A percentile compares a stretch with the other conserved stretches of the same genome.
Conservation (phyloP, 2,113 vertebrate genomes). For the Excalfactoria chinensis region DNA sequence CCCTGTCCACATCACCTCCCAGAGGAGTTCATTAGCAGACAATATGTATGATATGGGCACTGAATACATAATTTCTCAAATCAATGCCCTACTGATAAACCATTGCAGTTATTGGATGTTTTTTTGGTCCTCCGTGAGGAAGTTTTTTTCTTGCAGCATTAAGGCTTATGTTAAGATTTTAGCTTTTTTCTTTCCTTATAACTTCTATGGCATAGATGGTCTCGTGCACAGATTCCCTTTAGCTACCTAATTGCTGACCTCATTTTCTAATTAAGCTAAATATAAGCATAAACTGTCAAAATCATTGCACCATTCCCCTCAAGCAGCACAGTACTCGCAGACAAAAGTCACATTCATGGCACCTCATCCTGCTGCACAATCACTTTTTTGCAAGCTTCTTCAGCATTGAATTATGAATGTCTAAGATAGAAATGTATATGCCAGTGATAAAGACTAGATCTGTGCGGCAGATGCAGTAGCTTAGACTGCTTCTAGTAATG, state of each 20-base stretch:
- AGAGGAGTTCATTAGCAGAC: not conserved
- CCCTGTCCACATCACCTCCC: not conserved
- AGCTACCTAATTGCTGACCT: constrained; percentile 35
- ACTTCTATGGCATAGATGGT: not conserved
- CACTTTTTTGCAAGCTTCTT: not conserved
- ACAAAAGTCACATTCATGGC: not conserved
- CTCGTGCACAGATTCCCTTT: not conserved
- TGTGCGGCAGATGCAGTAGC: not conserved
- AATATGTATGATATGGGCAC: not conserved
- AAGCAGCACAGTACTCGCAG: not conserved
- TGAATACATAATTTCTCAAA: not conserved
- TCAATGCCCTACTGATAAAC: not conserved
- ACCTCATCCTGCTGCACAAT: not conserved
- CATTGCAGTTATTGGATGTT: not conserved
- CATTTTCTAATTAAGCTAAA: constrained; percentile 51
- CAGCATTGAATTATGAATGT: not conserved
- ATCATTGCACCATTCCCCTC: not conserved
- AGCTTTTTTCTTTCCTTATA: not conserved
- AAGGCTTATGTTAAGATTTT: not conserved
- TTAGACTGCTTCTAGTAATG: not conserved
- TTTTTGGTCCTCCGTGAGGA: not conserved
- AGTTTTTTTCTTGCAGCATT: not conserved
- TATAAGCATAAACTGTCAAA: not conserved
- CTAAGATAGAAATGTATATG: not conserved
- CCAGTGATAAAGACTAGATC: not conserved